A percentile compares a stretch with the other conserved stretches of the same genome.
These are phyloP conservation scores for Epinotia brunnichana DNA, from an alignment of 2,888 invertebrate species.

Conservation along the genomic window DNA sequence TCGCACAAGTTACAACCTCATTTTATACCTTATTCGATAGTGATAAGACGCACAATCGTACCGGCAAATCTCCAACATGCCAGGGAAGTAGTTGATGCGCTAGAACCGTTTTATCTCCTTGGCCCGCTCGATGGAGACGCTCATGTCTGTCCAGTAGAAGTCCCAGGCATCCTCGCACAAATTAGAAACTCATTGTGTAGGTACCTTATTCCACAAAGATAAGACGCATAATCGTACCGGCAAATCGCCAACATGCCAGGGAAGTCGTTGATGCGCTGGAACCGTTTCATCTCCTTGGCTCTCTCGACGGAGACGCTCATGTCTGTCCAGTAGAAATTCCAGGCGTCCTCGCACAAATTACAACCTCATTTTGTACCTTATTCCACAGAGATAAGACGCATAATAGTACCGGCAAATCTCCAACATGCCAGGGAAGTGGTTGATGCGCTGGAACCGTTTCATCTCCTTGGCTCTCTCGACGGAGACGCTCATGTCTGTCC, in stretches of 20 bases:
- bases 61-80: constrained; percentile 93
- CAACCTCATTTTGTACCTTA: not conserved
- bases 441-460: constrained; percentile 96
- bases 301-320: constrained; percentile 92
- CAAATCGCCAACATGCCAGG: constrained; percentile 95
- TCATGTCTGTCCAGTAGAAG: constrained; percentile 95
- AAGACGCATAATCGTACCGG: constrained; percentile 60
- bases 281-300: constrained; percentile 96
- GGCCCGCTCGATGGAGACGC: constrained; percentile 92
- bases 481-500: constrained; percentile 94
- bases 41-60: constrained; percentile 44
- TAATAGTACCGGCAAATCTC: constrained; percentile 87
- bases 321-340: constrained; percentile 97
- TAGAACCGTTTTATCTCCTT: constrained; percentile 97
- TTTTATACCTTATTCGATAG: not conserved
- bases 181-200: not conserved
- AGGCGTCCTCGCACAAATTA: constrained; percentile 83
- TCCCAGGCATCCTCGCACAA: constrained; percentile 90
- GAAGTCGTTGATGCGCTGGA: constrained; percentile 96
- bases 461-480: constrained; percentile 94
- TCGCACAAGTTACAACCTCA: constrained; percentile 49
- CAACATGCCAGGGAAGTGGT: constrained; percentile 96
- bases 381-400: not conserved
- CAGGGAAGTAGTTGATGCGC: constrained; percentile 96
- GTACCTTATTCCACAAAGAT: not conserved